Percentiles rank a stretch among this genome's conserved stretches.
Conservation (phyloP, 2,113 vertebrate genomes). For the Phainopepla nitens region DNA sequence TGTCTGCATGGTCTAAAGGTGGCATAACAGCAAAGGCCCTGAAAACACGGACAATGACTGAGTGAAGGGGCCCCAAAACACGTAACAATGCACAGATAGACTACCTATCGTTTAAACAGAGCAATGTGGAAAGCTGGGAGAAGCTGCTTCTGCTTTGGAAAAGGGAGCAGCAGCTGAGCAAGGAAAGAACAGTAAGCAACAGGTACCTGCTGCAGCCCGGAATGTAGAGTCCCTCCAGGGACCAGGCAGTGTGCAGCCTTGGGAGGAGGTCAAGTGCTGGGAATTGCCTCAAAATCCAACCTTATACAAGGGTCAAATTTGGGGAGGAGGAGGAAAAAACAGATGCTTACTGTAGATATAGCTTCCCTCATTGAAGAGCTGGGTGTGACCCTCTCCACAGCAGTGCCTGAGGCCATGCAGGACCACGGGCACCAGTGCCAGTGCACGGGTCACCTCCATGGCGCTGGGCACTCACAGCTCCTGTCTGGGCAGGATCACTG, state of each 20-base stretch:
- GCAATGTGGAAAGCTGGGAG: not conserved
- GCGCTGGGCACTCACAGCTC: not conserved
- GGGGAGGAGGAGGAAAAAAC: not conserved
- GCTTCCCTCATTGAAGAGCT: not conserved
- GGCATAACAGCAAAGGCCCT: not conserved
- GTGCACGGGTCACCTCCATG: fast-evolving
- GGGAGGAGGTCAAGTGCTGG: not conserved
- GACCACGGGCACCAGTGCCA: not conserved
- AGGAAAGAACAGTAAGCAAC: not conserved
- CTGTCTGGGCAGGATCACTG: fast-evolving
- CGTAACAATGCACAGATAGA: fast-evolving
- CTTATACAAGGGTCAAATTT: not conserved
- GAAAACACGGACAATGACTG: not conserved
- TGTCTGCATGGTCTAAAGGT: not conserved
- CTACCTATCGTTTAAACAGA: fast-evolving
- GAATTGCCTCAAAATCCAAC: not conserved
- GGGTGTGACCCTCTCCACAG: not conserved
- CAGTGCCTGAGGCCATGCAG: not conserved
- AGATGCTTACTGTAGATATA: not conserved
- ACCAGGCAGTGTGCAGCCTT: fast-evolving
- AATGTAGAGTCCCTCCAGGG: not conserved
- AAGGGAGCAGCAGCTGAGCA: not conserved
- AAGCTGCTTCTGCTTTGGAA: not conserved
- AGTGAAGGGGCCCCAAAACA: not conserved
- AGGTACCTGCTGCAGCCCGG: not conserved